Evolutionary conservation across 2,113 vertebrate genomes (phyloP).

Genomic region (Notothenia coriiceps): DNA sequence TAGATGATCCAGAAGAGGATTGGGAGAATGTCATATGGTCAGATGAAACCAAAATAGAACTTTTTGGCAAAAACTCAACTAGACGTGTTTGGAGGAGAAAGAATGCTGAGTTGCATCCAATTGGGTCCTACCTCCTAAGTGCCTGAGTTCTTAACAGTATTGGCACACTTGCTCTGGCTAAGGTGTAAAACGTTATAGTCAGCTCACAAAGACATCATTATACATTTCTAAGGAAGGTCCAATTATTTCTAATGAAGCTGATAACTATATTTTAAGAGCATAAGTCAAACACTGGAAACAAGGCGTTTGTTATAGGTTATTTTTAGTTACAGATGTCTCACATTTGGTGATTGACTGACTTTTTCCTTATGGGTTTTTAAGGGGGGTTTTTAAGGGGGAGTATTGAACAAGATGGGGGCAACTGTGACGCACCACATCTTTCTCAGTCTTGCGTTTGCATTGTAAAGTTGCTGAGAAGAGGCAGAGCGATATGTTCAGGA

Average conservation of each 20-base stretch:
- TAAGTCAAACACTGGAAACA: background rate
- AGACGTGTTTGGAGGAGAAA: too few relatives aligned
- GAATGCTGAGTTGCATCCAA: too few relatives aligned
- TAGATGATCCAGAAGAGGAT: too few relatives aligned
- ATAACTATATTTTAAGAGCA: background rate
- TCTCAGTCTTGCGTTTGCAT: background rate
- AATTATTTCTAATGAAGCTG: background rate
- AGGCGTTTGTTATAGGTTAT: background rate
- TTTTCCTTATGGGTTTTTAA: background rate
- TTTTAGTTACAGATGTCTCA: background rate
- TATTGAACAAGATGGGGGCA: background rate
- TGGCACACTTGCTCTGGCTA: background rate
- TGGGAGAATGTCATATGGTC: too few relatives aligned
- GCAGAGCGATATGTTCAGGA: background rate
- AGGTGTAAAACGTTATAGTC: background rate
- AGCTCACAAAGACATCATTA: background rate
- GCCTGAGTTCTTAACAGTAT: too few relatives aligned
- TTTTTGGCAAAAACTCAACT: too few relatives aligned
- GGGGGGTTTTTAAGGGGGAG: background rate
- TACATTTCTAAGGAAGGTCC: too few relatives aligned
- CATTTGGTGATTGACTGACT: background rate
- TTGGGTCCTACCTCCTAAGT: too few relatives aligned
- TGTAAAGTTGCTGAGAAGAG: slow-evolving; percentile 9
- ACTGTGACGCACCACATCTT: background rate
- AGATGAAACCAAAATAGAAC: too few relatives aligned